Base-by-base conservation (phyloP, 2,113 vertebrate species). In the Thinocorus orbignyianus region DNA sequence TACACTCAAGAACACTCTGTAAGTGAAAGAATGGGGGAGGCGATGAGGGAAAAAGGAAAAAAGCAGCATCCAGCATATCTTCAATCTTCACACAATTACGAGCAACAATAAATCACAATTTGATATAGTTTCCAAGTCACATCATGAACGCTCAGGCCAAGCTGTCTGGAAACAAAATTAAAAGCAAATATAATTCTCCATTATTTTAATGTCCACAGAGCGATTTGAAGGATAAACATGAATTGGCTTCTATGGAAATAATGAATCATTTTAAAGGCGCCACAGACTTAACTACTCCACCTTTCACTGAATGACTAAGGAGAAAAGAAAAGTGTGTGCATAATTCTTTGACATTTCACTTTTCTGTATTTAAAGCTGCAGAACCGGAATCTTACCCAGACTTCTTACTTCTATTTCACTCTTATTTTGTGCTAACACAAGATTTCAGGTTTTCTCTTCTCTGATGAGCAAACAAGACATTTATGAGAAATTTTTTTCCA, bases 131-230 rank as follows among this genome's bases (percentile, higher is more conserved):
- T 97, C 97, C 97, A 97, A 97, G 92, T 96, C 96, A 97, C 92
- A 97, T 96, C 91, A 95, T 89, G 94, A 97, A 94, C 17, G 30
- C 77, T 86, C 85, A 84, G 80, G 97, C 95, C 95, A 97, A 97
- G 93, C 65, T 87, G 93, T 95, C 96, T 97, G 97, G 95, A 97
- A 97, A 97, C 70, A 96, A 97, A 97, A 97, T 97, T 96, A 97
- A 97, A 97, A 97, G 96, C 94, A 97, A 97, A 97, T 93, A 96
- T 81, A 92, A 95, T 95, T 97, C 95, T 86, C 88, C 92, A 95
- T 95, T 96, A 96, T 97, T 94, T 93, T 95, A 96, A 94, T 94
- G 88, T 96, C 93, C 77, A 79, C 80, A 92, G 91, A 95, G 86
- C 4, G 80, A 92, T 96, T 66, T 88, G 85, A 96, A 94, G 92